Conservation (phyloP, 2,113 vertebrate genomes). For the Cyanistes caeruleus region DNA sequence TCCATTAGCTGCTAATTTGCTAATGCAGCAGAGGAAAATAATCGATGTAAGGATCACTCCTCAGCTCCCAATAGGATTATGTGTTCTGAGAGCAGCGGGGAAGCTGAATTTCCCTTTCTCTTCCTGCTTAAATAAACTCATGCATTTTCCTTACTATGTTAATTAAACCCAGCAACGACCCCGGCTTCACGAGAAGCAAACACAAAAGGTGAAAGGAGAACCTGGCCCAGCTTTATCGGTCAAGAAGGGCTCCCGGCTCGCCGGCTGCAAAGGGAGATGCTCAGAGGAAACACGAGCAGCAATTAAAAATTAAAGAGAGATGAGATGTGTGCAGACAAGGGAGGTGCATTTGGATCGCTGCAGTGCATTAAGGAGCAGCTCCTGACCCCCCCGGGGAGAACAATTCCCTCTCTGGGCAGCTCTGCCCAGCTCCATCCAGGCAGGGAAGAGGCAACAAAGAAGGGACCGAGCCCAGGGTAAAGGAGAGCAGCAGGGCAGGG, state of each 20-base stretch:
- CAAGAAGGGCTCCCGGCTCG: not conserved
- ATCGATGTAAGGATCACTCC: not conserved
- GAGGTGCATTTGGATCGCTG: not conserved
- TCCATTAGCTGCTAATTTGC: slow-evolving; percentile 1
- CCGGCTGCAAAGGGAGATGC: not conserved
- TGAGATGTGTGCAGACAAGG: not conserved
- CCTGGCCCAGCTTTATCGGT: not conserved
- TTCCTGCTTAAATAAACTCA: not conserved
- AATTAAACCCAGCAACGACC: not conserved
- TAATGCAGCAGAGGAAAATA: not conserved
- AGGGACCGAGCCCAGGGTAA: accelerated
- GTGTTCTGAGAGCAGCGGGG: not conserved
- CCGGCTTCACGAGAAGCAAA: not conserved
- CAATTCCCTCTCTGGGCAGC: not conserved
- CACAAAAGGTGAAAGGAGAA: not conserved
- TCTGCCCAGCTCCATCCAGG: not conserved
- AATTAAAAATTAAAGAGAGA: slow-evolving; percentile 22
- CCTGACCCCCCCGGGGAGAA: not conserved
- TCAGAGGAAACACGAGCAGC: slow-evolving; percentile 23
- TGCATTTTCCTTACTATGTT: not conserved
- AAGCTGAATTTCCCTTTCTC: not conserved
- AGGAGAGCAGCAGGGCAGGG: not conserved
- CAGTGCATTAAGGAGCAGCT: not conserved
- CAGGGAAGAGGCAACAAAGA: not conserved
- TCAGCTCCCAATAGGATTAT: not conserved